Evolutionary conservation across 2,113 vertebrate species (phyloP), one percentile per base, ranked within the genome.

Genomic region (Microcebus ravelobensis): DNA sequence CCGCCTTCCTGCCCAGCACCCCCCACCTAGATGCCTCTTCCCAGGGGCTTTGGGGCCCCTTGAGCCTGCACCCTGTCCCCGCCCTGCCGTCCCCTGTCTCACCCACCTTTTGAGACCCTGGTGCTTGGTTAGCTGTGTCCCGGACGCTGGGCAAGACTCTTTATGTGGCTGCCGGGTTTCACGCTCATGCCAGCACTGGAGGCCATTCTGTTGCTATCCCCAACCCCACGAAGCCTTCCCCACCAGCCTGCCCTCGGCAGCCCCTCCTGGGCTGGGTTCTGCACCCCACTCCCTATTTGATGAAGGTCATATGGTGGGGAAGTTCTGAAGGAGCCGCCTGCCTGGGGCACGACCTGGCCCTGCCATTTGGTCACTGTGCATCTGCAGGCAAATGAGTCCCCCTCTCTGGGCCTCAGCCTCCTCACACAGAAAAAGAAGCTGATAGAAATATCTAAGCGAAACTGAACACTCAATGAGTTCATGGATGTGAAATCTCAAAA

Each of bases 211-310:
- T 0, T 8, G 3, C 39, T 14, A 2, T 5, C 10, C 15, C 8
- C 48, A 5, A 7, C 9, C 6, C 31, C 34, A 31, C 9, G n/a
- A 59, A 17, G 55, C 11, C 7, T 29, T 21, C 20, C 74, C 11
- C 0, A 3, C n/a, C 52, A 52, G 17, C 14, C 1, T 0, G 45
- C 25, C 59, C 68, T 31, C 17, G 4, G 1, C 0, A 0, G 31
- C 9, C 15, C 48, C 21, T 4, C 11, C 20, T n/a, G 27, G 59
- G 42, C 39, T 5, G 39, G 79, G 0, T 21, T 57, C 25, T 36
- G 18, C 25, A 6, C 55, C n/a, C 8, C 1, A 0, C 1, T 14
- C 59, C 50, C 8, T 13, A 25, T 15, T 39, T 36, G n/a, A 71
- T 39, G 20, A 36, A 27, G 68, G 68, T 39, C 5, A 0, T 13